phyloP scores from a whole-genome alignment of 2,797 vertebrate species.

The Enteromius afrohamiltoni region DNA sequence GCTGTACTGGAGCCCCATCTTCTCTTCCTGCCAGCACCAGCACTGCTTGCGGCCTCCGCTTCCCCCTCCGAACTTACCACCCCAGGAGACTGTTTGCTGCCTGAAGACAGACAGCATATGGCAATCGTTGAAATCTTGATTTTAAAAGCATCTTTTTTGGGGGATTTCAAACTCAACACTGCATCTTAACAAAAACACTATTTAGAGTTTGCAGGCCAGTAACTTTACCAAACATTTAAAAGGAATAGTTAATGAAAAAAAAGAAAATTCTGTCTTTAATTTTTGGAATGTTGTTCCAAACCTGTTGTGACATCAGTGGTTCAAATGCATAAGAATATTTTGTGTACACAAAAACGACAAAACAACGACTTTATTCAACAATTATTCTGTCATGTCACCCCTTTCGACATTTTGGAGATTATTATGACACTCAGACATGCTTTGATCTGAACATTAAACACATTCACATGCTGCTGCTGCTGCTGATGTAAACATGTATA shows the following conservation, averaged over 20 bases:
- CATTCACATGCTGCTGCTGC: too few relatives aligned
- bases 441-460: background rate
- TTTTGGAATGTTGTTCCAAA: background rate
- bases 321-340: background rate
- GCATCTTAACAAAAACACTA: background rate
- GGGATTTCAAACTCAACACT: background rate
- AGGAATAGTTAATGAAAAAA: background rate
- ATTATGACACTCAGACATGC: background rate
- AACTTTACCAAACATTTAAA: background rate
- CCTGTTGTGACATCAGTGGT: background rate
- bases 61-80: slow-evolving; percentile 70
- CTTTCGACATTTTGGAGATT: background rate
- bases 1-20: slow-evolving; percentile 91
- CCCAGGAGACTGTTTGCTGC: slow-evolving; percentile 73
- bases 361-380: background rate
- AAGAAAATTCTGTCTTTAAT: background rate
- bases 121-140: background rate
- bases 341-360: background rate
- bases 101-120: slow-evolving; percentile 54
- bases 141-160: background rate
- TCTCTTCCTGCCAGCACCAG: slow-evolving; percentile 83
- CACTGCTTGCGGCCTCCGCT: slow-evolving; percentile 68
- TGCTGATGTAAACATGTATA: too few relatives aligned
- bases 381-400: too few relatives aligned
- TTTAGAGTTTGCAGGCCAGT: background rate